These are phyloP conservation scores for Pterostichus madidus DNA, from an alignment of 2,888 invertebrate genomes.

Conservation along the genomic window DNA sequence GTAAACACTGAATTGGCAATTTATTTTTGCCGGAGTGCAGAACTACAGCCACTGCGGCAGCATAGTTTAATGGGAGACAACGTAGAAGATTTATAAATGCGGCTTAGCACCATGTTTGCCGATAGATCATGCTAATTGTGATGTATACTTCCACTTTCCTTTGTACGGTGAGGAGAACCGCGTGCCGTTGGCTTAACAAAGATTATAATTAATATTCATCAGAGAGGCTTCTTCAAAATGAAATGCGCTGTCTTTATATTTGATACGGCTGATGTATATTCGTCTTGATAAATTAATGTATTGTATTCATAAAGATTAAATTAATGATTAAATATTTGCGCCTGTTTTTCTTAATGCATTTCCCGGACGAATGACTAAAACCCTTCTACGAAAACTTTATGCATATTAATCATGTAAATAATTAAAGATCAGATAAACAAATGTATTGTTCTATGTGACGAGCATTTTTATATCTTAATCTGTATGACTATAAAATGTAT, in stretches of 20 bases:
- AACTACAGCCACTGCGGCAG: neutral
- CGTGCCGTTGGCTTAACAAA: conserved; percentile 35
- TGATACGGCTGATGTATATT: conserved; percentile 29
- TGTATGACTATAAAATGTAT: too few relatives aligned
- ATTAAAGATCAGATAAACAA: conserved; percentile 16
- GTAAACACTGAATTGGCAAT: conserved; percentile 63
- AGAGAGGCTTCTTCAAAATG: conserved; percentile 40
- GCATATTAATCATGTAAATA: neutral
- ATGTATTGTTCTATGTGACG: conserved; percentile 16
- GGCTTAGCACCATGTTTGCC: conserved; percentile 59
- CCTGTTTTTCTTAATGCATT: conserved; percentile 22
- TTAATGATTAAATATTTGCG: conserved; percentile 26
- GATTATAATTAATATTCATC: conserved; percentile 64
- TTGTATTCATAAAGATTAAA: conserved; percentile 51
- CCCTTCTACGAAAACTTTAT: neutral
- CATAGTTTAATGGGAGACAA: conserved; percentile 45
- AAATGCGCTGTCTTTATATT: conserved; percentile 41
- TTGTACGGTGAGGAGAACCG: conserved; percentile 20
- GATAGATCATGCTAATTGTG: conserved; percentile 63
- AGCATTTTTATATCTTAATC: neutral
- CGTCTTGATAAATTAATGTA: conserved; percentile 36
- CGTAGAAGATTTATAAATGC: conserved; percentile 59
- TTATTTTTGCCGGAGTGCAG: conserved; percentile 48
- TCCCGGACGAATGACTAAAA: conserved; percentile 15
- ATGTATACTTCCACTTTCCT: conserved; percentile 50